phyloP scores from a whole-genome alignment of 2,888 invertebrate species.

The Trichacis sp. region DNA sequence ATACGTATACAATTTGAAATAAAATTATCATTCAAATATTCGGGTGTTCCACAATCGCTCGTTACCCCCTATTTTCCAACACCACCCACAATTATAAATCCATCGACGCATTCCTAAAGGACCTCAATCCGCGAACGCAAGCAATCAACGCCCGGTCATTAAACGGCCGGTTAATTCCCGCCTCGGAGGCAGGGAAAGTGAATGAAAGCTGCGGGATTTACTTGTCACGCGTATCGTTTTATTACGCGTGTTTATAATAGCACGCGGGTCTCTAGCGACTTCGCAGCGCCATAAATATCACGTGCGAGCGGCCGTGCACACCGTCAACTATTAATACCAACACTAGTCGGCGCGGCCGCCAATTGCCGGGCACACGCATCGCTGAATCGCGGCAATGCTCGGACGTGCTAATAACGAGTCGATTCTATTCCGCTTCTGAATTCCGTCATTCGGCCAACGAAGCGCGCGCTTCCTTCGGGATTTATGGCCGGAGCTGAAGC shows the following conservation, averaged over 20 bases:
- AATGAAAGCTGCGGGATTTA: slow-evolving; percentile 1
- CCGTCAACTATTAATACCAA: slow-evolving; percentile 4
- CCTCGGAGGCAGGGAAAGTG: not conserved
- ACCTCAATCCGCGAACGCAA: too few relatives aligned
- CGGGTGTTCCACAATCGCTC: too few relatives aligned
- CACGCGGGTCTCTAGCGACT: slow-evolving; percentile 22
- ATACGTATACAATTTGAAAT: too few relatives aligned
- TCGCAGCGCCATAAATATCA: slow-evolving; percentile 43
- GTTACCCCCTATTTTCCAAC: too few relatives aligned
- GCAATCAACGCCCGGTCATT: too few relatives aligned
- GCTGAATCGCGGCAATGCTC: slow-evolving; percentile 62
- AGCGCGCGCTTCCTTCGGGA: slow-evolving; percentile 44
- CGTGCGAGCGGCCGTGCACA: slow-evolving; percentile 14
- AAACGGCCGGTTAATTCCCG: not conserved
- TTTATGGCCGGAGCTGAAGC: slow-evolving; percentile 50
- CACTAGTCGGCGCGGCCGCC: slow-evolving; percentile 21
- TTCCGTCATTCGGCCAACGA: slow-evolving; percentile 56
- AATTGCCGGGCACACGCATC: slow-evolving; percentile 51
- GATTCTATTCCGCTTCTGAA: slow-evolving; percentile 60
- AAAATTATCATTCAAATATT: too few relatives aligned
- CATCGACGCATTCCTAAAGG: too few relatives aligned
- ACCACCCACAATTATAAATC: too few relatives aligned
- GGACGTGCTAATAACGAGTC: slow-evolving; percentile 65
- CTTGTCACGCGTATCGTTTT: slow-evolving; percentile 1
- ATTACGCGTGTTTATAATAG: slow-evolving; percentile 21